Evolutionary conservation across 2,888 invertebrate species (phyloP), one percentile per base, ranked within the genome.

Genomic region (Pasiphila rectangulata): DNA sequence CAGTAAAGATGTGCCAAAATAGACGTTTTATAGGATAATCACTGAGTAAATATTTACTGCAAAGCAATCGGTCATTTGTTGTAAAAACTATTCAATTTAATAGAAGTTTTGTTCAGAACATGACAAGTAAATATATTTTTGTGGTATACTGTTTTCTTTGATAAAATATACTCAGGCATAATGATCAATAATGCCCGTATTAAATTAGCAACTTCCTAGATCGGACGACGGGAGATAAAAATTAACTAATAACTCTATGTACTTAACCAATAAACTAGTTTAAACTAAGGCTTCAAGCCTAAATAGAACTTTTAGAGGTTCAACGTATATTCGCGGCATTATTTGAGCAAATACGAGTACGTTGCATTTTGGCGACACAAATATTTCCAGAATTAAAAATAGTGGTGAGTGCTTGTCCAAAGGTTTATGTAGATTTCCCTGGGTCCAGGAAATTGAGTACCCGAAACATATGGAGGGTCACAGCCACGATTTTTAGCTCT

Each of bases 131-230:
- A 32, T 32, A 10, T 9, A 17, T 32, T 30, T 3, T n/a, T 32
- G 5, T 6, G 17, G 9, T 16, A n/a, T n/a, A n/a, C n/a, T n/a
- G 17, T 30, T 17, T 9, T 30, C 15, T 30, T 32, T 19, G 9
- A 19, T 13, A 3, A 32, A 16, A 32, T 32, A 9, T 30, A 16
- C 17, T n/a, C n/a, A n/a, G n/a, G n/a, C n/a, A n/a, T n/a, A n/a
- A n/a, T n/a, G 59, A 67, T 70, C 68, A 61, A 71, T 67, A 70
- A 57, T 41, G 40, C 57, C 57, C 52, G 61, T 59, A 63, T 64
- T 67, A 62, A 63, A 68, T 69, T 64, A 67, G 68, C 54, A 57
- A 63, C 57, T 59, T 59, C 54, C 56, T 51, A 61, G 59, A 63
- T 62, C 59, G 55, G 51, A 34, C 51, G 40, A 13, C 38, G 38